Evolutionary conservation across 2,888 invertebrate species (phyloP), one percentile per base, ranked within the genome.

Genomic region (Helicoverpa assulta): DNA sequence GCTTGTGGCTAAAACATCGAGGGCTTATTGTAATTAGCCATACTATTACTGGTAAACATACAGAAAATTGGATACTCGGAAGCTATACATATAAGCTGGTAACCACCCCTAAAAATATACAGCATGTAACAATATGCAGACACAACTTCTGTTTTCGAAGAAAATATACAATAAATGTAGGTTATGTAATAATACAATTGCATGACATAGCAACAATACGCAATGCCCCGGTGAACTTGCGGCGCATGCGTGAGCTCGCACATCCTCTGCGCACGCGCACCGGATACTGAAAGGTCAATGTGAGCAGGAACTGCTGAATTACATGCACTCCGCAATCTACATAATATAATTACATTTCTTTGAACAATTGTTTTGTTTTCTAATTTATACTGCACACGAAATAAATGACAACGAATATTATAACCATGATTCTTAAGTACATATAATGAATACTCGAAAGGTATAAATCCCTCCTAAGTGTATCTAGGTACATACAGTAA

Each of bases 241-340:
- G 26, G 26, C 26, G 26, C 26, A 26, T 40, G 40, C 40, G 40
- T 40, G 40, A 40, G 14, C 12, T 12, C 5, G 47, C 47, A 47
- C 47, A 47, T n/a, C 47, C 47, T n/a, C 5, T 47, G 47, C 47
- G 47, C 47, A 12, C 12, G 47, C 47, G 16, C n/a, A 47, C 16
- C 47, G 47, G 47, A 47, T n/a, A 47, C 47, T 47, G 47, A 47
- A n/a, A 47, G 47, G 47, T 47, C 47, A 47, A 47, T 47, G 47
- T 47, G 47, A 47, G n/a, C 47, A 40, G 40, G 40, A 40, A 40
- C 12, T 5, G 16, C 43, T 47, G 47, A 47, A 47, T 47, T 47
- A 47, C 47, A 47, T n/a, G 16, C 47, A 7, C 47, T 5, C 4
- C 6, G 47, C 5, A 0, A 47, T 47, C 47, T 47, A 47, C 47